Conservation (phyloP, 2,797 vertebrate genomes). For the Acrossocheilus fasciatus region DNA sequence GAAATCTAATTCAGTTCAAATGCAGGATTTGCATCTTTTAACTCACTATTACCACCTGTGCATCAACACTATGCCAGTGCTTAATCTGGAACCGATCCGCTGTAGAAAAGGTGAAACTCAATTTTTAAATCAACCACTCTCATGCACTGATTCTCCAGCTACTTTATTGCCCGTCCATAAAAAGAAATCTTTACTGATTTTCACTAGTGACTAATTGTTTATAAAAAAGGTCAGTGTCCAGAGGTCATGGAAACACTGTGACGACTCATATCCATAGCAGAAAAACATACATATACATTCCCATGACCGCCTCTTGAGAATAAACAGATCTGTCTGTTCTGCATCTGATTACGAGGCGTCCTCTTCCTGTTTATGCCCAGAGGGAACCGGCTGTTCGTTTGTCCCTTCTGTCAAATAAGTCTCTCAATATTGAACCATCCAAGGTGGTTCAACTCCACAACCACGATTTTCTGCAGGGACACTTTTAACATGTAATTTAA, state of each 20-base stretch:
- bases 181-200: background rate
- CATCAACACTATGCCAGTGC: background rate
- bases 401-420: background rate
- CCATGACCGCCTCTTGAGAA: background rate
- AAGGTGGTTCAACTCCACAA: background rate
- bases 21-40: background rate
- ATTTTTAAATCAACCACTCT: background rate
- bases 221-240: background rate
- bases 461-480: background rate
- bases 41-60: background rate
- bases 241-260: background rate
- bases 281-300: background rate
- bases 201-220: background rate
- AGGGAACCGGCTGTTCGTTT: background rate
- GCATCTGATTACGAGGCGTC: background rate
- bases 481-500: background rate
- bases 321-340: slow-evolving; percentile 15
- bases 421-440: background rate
- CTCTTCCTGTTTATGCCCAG: slow-evolving; percentile 22
- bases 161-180: too few species aligned
- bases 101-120: background rate
- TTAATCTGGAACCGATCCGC: background rate
- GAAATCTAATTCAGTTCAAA: background rate
- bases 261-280: background rate
- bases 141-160: background rate